Conservation (phyloP, 2,797 vertebrate species). For the Mus minutoides region DNA sequence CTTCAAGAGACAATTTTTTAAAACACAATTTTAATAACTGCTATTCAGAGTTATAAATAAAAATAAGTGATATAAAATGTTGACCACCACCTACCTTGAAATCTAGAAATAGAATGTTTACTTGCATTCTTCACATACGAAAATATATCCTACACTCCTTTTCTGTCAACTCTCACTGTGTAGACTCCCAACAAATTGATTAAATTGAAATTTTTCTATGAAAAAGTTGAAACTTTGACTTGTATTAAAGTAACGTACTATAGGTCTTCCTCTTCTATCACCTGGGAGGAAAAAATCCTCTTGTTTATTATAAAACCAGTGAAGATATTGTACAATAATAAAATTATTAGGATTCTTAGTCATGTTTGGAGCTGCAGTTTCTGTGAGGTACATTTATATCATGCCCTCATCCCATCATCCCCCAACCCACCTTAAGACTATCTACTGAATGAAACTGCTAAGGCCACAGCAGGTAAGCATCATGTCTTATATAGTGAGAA, state of each 20-base stretch:
- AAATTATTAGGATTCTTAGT: background rate
- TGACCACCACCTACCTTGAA: background rate
- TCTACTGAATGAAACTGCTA: background rate
- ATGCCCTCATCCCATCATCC: rapidly evolving
- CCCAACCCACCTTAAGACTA: background rate
- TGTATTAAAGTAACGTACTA: background rate
- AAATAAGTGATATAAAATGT: background rate
- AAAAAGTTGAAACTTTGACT: background rate
- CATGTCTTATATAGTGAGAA: background rate
- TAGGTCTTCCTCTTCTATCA: background rate
- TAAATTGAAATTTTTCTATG: background rate
- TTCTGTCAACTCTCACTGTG: background rate
- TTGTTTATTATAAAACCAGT: background rate
- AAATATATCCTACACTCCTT: background rate
- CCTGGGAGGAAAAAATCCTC: rapidly evolving
- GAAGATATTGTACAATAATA: background rate
- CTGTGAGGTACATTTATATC: background rate
- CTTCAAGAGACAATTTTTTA: background rate
- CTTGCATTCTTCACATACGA: background rate
- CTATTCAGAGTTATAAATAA: background rate
- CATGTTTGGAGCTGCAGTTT: background rate
- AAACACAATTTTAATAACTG: background rate
- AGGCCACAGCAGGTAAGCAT: background rate
- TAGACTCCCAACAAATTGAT: background rate
- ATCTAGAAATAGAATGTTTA: background rate